Evolutionary conservation across 2,888 invertebrate species (phyloP), one percentile per base, ranked within the genome.

Genomic region (Lordiphosa fenestrarum): DNA sequence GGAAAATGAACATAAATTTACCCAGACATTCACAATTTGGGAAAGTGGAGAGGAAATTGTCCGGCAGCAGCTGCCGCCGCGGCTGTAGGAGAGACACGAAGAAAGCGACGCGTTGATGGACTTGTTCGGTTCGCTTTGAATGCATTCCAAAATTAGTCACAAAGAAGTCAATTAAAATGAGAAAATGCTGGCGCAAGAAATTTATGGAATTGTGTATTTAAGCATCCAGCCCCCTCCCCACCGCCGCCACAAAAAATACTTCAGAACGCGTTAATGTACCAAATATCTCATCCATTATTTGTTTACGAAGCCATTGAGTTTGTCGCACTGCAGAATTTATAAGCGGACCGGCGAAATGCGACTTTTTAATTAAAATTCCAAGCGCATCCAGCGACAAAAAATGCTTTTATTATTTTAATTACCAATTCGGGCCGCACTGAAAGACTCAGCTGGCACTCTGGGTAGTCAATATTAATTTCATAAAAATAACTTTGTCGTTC

Each of bases 341-440:
- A 69, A 55, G 46, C 57, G 12, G 33, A 39, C 39, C 36, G 41
- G 41, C 48, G 53, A 61, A 58, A 61, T 56, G 76, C 71, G 77
- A 81, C 62, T 73, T 81, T 76, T 78, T 73, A 77, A 84, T 78
- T 84, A 78, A 84, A 73, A 80, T 84, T 83, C 83, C 71, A 66
- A 44, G 38, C 58, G 71, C 73, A 67, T 60, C 49, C 49, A 58
- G 19, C 64, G 49, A 52, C 49, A 62, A 72, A 70, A 73, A 73
- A 71, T 80, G 85, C 65, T 84, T 84, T 84, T 85, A 85, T 84
- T 85, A 83, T 80, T 85, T 83, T 84, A 85, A 83, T 84, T 83
- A 86, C 85, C 85, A 73, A 85, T 85, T 86, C 55, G 49, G 40
- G 30, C 44, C 39, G 53, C 53, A 52, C 59, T 53, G 50, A 55